Conservation (phyloP, 2,113 vertebrate species). For the Stercorarius parasiticus region DNA sequence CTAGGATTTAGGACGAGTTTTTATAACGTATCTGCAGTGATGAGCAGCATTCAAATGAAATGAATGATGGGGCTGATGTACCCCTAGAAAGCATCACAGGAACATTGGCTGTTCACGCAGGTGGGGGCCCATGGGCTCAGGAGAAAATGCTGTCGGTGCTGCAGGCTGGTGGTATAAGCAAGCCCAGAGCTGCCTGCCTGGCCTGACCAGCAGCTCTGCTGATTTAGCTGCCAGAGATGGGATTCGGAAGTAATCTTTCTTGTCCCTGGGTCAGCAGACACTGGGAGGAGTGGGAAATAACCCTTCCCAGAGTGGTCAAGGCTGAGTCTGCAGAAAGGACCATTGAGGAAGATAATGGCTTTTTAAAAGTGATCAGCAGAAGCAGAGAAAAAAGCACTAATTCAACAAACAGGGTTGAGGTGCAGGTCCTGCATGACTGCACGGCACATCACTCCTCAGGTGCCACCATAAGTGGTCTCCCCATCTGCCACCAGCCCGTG, state of each 20-base stretch:
- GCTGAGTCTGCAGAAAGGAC: not conserved
- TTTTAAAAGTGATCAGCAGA: not conserved
- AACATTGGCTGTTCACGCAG: accelerated
- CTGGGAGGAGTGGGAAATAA: not conserved
- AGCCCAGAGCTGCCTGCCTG: not conserved
- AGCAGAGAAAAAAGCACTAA: not conserved
- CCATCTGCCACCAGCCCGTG: not conserved
- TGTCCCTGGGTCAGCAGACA: not conserved
- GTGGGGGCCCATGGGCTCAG: not conserved
- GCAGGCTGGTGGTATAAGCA: not conserved
- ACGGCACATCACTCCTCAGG: not conserved
- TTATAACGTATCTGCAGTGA: not conserved
- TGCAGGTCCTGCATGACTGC: too few species aligned
- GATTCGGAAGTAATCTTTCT: not conserved
- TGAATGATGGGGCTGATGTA: not conserved
- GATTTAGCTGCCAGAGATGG: not conserved
- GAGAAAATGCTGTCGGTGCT: not conserved
- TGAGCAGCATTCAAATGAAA: not conserved
- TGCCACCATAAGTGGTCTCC: not conserved
- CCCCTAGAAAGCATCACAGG: not conserved
- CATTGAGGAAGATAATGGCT: not conserved
- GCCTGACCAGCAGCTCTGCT: not conserved
- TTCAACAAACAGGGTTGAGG: not conserved
- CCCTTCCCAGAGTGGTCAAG: not conserved
- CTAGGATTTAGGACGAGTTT: not conserved